phyloP scores from a whole-genome alignment of 2,797 vertebrate genomes.

The Sebastes miniatus region DNA sequence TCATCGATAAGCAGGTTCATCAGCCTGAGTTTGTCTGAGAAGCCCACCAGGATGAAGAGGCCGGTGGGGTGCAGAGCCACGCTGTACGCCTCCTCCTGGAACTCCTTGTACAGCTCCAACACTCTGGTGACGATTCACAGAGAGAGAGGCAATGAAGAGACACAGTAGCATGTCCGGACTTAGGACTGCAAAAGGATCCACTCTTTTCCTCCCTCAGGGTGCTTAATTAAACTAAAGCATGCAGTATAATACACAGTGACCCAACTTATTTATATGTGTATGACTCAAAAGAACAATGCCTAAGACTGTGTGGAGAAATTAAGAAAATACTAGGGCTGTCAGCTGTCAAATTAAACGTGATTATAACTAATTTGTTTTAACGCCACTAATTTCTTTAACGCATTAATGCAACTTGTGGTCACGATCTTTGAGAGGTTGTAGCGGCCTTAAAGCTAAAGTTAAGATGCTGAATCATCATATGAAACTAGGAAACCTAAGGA shows the following conservation, averaged over 20 bases:
- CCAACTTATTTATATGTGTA: not conserved
- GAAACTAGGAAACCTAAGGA: too few relatives aligned
- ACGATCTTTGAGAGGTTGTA: too few relatives aligned
- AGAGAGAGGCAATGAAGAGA: not conserved
- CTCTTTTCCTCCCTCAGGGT: too few relatives aligned
- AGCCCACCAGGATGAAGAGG: slow-evolving; percentile 90
- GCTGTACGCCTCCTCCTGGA: slow-evolving; percentile 88
- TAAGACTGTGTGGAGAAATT: not conserved
- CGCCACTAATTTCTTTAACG: too few relatives aligned
- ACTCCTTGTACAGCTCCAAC: slow-evolving; percentile 90
- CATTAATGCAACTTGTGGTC: too few relatives aligned
- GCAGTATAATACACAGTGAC: not conserved
- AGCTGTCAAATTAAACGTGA: too few relatives aligned
- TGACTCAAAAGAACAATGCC: not conserved
- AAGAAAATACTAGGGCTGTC: too few relatives aligned
- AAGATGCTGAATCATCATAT: too few relatives aligned
- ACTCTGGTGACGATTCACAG: slow-evolving; percentile 22
- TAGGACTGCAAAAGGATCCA: too few relatives aligned
- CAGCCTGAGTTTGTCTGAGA: slow-evolving; percentile 91
- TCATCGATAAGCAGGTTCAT: slow-evolving; percentile 93
- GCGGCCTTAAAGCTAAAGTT: too few relatives aligned
- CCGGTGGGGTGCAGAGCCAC: slow-evolving; percentile 92
- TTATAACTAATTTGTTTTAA: too few relatives aligned
- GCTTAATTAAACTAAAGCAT: not conserved
- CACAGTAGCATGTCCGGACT: not conserved